Evolutionary conservation across 2,888 invertebrate species (phyloP), one percentile per base, ranked within the genome.

Genomic region (Chromoteleia sp.): DNA sequence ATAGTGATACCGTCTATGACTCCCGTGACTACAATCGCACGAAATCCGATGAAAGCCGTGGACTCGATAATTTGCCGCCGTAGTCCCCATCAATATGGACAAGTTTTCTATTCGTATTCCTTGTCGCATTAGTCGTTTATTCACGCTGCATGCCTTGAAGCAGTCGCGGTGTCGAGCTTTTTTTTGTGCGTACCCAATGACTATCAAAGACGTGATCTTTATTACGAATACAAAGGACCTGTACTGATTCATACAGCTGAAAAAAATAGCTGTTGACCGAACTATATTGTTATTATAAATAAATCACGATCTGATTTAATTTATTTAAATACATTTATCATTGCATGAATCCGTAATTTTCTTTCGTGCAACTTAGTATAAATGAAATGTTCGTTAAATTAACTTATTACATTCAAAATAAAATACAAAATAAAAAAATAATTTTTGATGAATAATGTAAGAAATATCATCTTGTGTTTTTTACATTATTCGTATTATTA

Each of bases 41-140:
- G 52, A 52, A 63, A 67, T 25, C 17, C 52, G 4, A 14, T 45
- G 39, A 39, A 33, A 15, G 30, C n/a, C 14, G 39, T 8, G 29
- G 43, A 30, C 15, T 54, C 41, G 54, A 68, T 43, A 41, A 68
- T 52, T 54, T 43, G 10, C n/a, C 17, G 29, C 21, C 19, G 30
- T 17, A 21, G 14, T 21, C 36, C n/a, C 19, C 36, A 48, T 58
- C 29, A 41, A 48, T 29, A 58, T 33, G 43, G 30, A 70, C 63
- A 63, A 33, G 36, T 29, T 39, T 30, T 70, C 41, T 41, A 10
- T 54, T 54, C 54, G 39, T 39, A 15, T 67, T 70, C 25, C 70
- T 43, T 43, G 59, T 71, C 59, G 29, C 25, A 71, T 71, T 71
- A 71, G 29, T 59, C 41, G 21, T 36, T 17, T 17, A 29, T 12